Evolutionary conservation across 2,113 vertebrate genomes (phyloP).

Genomic region (Ellobius talpinus): DNA sequence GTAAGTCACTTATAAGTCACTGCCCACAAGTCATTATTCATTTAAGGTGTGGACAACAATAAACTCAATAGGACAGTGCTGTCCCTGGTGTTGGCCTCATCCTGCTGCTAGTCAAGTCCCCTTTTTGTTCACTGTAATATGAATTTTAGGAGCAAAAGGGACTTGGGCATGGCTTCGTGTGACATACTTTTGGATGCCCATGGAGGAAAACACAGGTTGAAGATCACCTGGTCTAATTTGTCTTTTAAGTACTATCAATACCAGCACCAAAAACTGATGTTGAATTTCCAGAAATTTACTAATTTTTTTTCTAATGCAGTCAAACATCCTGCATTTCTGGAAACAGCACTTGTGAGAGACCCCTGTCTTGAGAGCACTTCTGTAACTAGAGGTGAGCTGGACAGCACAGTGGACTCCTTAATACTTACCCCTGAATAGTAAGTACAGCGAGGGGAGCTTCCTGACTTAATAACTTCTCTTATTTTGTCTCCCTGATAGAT

Average conservation of each 20-base stretch:
- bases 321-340: background rate
- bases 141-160: background rate
- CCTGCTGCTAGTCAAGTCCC: background rate
- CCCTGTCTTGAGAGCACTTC: constrained; percentile 1
- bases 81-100: background rate
- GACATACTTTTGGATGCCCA: background rate
- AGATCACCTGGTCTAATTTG: constrained; percentile 35
- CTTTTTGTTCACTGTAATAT: background rate
- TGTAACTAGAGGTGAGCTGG: background rate
- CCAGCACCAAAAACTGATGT: constrained; percentile 1
- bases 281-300: constrained; percentile 10
- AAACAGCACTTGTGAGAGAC: background rate
- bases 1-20: background rate
- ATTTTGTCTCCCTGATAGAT: constrained; percentile 85
- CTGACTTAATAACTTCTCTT: constrained; percentile 71
- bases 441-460: background rate
- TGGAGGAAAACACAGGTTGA: background rate
- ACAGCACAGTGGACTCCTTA: constrained; percentile 16
- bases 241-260: constrained; percentile 44
- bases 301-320: background rate
- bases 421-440: background rate
- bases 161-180: background rate
- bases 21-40: background rate
- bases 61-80: background rate
- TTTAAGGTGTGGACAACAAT: background rate